A percentile compares a stretch with the other conserved stretches of the same genome.
Conservation (phyloP, 2,797 vertebrate genomes). For the Cephalopachus bancanus region DNA sequence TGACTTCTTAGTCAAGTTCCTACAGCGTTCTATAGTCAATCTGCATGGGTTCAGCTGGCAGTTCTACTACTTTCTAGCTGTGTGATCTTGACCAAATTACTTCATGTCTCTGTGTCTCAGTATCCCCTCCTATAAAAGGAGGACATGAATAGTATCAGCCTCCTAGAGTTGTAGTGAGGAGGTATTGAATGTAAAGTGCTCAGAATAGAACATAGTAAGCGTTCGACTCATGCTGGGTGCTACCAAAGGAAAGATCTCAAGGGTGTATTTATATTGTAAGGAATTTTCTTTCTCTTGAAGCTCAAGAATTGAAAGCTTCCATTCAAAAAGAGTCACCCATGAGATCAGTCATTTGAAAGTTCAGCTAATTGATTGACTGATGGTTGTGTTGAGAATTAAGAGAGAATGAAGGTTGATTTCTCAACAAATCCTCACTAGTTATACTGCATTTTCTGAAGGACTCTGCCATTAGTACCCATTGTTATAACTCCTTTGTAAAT, state of each 20-base stretch:
- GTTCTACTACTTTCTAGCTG: not conserved
- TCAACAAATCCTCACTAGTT: slow-evolving; percentile 48
- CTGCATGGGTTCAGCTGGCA: not conserved
- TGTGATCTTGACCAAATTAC: not conserved
- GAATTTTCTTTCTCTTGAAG: slow-evolving; percentile 45
- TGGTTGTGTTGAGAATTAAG: slow-evolving; percentile 40
- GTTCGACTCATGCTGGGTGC: not conserved
- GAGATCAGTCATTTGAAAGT: slow-evolving; percentile 61
- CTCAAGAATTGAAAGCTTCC: slow-evolving; percentile 11
- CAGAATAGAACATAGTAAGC: not conserved
- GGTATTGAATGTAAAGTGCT: not conserved
- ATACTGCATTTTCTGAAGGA: not conserved
- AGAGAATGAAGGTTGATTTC: slow-evolving; percentile 38
- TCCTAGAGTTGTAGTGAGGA: not conserved
- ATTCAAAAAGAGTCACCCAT: not conserved
- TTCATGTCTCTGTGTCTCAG: not conserved
- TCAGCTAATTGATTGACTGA: slow-evolving; percentile 55
- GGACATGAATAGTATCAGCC: not conserved
- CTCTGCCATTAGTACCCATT: not conserved
- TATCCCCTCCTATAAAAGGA: not conserved
- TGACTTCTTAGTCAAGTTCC: not conserved
- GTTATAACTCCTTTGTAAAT: slow-evolving; percentile 34
- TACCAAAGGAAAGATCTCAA: slow-evolving; percentile 30
- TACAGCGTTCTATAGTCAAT: not conserved
- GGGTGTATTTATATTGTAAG: not conserved